Evolutionary conservation across 2,888 invertebrate genomes (phyloP).

Genomic region (Priocnemis perturbator): DNA sequence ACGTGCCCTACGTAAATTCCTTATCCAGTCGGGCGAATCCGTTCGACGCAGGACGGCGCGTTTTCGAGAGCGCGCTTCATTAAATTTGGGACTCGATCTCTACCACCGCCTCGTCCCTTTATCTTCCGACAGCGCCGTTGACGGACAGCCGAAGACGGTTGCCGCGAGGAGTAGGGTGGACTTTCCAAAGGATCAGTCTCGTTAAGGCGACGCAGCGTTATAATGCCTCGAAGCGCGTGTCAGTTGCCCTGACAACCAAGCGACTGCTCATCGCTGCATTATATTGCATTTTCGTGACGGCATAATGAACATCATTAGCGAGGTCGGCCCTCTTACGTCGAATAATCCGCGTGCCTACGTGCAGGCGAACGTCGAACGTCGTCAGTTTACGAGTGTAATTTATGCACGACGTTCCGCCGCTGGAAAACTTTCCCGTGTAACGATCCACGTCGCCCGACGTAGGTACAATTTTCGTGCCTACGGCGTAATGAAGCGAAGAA

Average conservation of each 20-base stretch:
- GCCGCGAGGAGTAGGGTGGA: conserved; percentile 48
- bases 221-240: conserved; percentile 44
- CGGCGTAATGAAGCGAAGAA: too few species aligned
- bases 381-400: not conserved
- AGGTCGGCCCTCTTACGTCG: conserved; percentile 19
- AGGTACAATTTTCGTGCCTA: too few species aligned
- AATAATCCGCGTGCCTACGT: conserved; percentile 21
- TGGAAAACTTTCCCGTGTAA: too few species aligned
- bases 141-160: conserved; percentile 57
- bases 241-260: conserved; percentile 34
- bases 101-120: too few species aligned
- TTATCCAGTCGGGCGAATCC: too few species aligned
- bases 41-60: conserved; percentile 35
- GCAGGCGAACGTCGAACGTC: not conserved
- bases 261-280: conserved; percentile 47
- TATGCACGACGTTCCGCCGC: too few species aligned
- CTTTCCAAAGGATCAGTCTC: conserved; percentile 63
- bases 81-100: conserved; percentile 51
- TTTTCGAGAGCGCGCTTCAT: conserved; percentile 60
- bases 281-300: conserved; percentile 37
- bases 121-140: conserved; percentile 50
- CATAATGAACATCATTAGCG: conserved; percentile 34
- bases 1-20: too few species aligned
- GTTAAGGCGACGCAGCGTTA: conserved; percentile 71
- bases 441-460: too few species aligned